Evolutionary conservation across 1,140 invertebrate species (phyloP).

Genomic region (Cephus cinctus): DNA sequence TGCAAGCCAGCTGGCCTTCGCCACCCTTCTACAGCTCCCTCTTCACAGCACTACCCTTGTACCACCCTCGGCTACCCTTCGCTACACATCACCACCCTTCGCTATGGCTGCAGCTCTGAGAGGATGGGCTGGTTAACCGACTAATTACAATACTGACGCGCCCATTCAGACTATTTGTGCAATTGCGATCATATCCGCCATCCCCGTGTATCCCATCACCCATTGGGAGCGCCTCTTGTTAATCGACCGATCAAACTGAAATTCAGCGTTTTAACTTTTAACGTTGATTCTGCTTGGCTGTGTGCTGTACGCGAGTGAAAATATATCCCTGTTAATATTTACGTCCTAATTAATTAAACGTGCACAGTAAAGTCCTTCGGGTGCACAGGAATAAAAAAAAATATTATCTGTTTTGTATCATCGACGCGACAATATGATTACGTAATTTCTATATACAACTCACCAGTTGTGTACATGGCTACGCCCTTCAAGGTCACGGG

Average conservation of each 20-base stretch:
- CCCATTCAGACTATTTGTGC: constrained; percentile 36
- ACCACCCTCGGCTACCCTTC: constrained; percentile 6
- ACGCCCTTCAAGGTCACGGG: constrained; percentile 77
- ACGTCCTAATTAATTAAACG: no score
- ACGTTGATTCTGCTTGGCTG: not conserved
- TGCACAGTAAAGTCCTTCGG: no score
- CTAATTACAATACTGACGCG: constrained; percentile 48
- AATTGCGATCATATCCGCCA: constrained; percentile 36
- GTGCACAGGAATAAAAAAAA: not conserved
- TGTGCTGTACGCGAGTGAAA: no score
- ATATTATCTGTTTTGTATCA: not conserved
- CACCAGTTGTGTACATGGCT: constrained; percentile 60
- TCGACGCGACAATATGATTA: not conserved
- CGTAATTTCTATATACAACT: constrained; percentile 20
- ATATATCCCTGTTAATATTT: no score
- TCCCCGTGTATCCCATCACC: not conserved
- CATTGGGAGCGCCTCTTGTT: constrained; percentile 4
- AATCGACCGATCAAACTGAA: constrained; percentile 15
- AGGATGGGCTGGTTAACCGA: constrained; percentile 37
- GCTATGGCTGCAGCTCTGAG: not conserved
- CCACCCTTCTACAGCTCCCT: constrained; percentile 2
- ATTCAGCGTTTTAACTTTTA: constrained; percentile 17
- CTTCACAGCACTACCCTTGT: not conserved
- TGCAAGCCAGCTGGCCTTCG: constrained; percentile 18
- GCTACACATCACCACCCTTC: constrained; percentile 11